Evolutionary conservation across 2,113 vertebrate species (phyloP).

Genomic region (Mormyrus iriodes): DNA sequence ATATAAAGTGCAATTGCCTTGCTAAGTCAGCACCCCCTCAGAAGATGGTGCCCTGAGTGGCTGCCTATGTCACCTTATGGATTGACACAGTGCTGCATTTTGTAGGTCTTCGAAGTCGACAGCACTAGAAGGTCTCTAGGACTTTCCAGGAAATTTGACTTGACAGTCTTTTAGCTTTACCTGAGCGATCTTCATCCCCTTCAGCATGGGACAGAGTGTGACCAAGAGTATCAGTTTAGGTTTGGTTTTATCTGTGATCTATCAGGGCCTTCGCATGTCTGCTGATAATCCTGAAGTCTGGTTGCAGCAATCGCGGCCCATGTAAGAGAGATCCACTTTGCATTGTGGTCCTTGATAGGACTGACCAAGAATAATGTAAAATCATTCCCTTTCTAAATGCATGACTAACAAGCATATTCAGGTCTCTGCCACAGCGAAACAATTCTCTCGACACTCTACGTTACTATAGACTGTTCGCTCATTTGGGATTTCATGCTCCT

Average conservation of each 20-base stretch:
- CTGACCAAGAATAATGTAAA: neutral
- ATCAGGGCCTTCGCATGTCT: neutral
- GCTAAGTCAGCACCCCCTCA: neutral
- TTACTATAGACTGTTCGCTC: neutral
- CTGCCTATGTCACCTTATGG: neutral
- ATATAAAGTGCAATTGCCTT: neutral
- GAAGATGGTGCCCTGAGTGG: neutral
- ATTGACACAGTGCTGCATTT: neutral
- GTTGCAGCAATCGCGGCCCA: neutral
- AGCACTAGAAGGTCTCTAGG: neutral
- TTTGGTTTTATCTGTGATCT: neutral
- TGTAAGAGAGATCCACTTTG: neutral
- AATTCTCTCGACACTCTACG: neutral
- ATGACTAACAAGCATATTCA: conserved; percentile 1
- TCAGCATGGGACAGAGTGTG: neutral
- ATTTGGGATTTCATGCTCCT: neutral
- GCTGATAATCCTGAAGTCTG: neutral
- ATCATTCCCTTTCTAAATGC: neutral
- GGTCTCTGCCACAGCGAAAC: neutral
- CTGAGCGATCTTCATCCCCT: neutral
- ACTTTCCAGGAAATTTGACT: neutral
- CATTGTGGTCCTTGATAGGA: neutral
- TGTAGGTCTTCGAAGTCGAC: neutral
- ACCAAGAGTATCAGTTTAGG: neutral
- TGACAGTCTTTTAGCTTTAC: neutral